A percentile compares a stretch with the other conserved stretches of the same genome.
phyloP scores from a whole-genome alignment of 2,888 invertebrate species.

The Steinernema scapterisci region DNA sequence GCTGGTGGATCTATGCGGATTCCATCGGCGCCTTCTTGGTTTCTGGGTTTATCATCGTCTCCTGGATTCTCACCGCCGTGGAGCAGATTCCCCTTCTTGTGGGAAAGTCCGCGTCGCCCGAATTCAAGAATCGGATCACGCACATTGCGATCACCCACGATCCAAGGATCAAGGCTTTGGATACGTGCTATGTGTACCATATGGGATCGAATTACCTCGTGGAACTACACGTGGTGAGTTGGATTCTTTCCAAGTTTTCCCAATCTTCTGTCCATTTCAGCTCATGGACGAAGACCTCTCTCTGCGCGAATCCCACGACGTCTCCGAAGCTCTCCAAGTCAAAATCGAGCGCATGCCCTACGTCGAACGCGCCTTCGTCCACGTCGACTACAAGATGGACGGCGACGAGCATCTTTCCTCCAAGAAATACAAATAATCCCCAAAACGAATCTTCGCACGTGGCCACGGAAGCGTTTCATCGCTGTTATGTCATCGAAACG shows the following conservation, averaged over 20 bases:
- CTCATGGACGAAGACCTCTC: slow-evolving; percentile 68
- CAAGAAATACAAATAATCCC: slow-evolving; percentile 36
- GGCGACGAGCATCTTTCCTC: slow-evolving; percentile 38
- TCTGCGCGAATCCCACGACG: slow-evolving; percentile 69
- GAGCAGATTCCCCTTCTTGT: slow-evolving; percentile 56
- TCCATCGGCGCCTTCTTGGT: slow-evolving; percentile 68
- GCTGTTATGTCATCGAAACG: no score
- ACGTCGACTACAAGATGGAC: slow-evolving; percentile 67
- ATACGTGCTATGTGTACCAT: slow-evolving; percentile 70
- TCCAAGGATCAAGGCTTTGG: slow-evolving; percentile 60
- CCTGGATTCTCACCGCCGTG: slow-evolving; percentile 51
- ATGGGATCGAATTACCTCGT: slow-evolving; percentile 69
- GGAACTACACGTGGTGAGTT: slow-evolving; percentile 66
- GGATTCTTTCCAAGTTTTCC: neutral
- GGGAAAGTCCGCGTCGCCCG: slow-evolving; percentile 50
- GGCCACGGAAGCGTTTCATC: no score
- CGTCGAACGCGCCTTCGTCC: slow-evolving; percentile 70
- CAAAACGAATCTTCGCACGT: no score
- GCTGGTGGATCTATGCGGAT: slow-evolving; percentile 67
- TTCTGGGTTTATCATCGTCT: slow-evolving; percentile 49
- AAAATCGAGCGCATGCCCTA: slow-evolving; percentile 68
- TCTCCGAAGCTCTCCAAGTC: slow-evolving; percentile 66
- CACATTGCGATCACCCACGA: slow-evolving; percentile 55
- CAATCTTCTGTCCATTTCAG: slow-evolving; percentile 32
- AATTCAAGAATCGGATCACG: slow-evolving; percentile 53